These are phyloP conservation scores for Copidosoma aretas DNA, from an alignment of 2,888 invertebrate genomes.

Conservation along the genomic window DNA sequence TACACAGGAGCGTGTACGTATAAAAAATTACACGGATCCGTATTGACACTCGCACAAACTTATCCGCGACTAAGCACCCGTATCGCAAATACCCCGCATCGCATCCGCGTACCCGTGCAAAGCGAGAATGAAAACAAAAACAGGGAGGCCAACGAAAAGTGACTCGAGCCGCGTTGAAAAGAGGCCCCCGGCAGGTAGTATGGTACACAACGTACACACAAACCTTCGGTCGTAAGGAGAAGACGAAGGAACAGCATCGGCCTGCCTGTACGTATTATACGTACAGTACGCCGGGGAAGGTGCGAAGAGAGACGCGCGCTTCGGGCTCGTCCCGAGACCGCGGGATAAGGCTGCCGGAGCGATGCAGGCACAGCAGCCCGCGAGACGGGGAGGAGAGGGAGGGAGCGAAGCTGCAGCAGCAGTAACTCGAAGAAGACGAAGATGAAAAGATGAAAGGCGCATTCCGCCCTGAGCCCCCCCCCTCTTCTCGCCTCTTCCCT, in stretches of 20 bases:
- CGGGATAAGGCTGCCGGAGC: not conserved
- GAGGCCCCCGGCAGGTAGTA: constrained; percentile 29
- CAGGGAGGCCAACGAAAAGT: constrained; percentile 26
- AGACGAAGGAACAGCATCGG: too few species aligned
- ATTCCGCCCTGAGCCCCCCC: constrained; percentile 53
- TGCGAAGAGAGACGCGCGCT: constrained; percentile 2
- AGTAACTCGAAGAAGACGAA: constrained; percentile 45
- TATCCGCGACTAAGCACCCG: too few species aligned
- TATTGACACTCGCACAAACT: too few species aligned
- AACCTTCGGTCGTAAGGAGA: too few species aligned
- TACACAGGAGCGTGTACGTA: too few species aligned
- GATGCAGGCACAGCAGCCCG: not conserved
- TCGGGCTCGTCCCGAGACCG: not conserved
- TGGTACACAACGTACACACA: too few species aligned
- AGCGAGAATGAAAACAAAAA: not conserved
- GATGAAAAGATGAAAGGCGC: constrained; percentile 60
- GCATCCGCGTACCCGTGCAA: too few species aligned
- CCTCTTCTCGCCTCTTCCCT: constrained; percentile 35
- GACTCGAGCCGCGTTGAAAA: constrained; percentile 23
- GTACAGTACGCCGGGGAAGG: constrained; percentile 3
- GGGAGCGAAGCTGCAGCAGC: constrained; percentile 36
- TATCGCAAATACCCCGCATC: too few species aligned
- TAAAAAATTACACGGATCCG: too few species aligned
- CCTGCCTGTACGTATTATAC: too few species aligned
- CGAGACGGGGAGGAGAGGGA: constrained; percentile 28